Percentiles rank a stretch among this genome's conserved stretches.
Evolutionary conservation across 2,888 invertebrate genomes (phyloP).

Genomic region (Lumbricus terrestris): DNA sequence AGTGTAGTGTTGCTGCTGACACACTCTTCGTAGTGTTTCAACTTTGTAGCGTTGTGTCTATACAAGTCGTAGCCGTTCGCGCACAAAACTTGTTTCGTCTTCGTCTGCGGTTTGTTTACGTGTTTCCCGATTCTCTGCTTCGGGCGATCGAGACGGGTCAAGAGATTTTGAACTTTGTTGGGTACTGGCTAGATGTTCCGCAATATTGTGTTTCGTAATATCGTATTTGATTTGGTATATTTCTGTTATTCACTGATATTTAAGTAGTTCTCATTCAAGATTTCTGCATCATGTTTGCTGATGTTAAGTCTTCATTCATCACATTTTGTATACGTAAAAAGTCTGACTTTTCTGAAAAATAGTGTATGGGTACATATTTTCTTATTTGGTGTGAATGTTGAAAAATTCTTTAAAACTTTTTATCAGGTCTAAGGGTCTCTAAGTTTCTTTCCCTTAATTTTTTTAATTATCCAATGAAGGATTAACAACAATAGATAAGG

Average conservation of each 20-base stretch:
- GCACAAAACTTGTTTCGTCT: background rate
- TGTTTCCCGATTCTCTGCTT: background rate
- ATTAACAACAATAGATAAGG: too few relatives aligned
- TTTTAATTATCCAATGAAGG: too few relatives aligned
- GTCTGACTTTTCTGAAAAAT: background rate
- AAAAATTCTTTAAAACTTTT: too few relatives aligned
- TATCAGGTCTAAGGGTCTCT: background rate
- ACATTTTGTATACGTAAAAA: background rate
- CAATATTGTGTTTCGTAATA: background rate
- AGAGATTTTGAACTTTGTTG: background rate
- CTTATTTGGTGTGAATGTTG: background rate
- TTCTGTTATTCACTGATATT: background rate
- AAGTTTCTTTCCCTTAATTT: background rate
- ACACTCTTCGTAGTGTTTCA: background rate
- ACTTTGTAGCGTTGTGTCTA: background rate
- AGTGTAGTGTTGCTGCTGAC: constrained; percentile 9
- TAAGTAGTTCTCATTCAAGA: background rate
- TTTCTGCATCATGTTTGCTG: background rate
- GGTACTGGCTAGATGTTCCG: background rate
- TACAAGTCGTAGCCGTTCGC: background rate
- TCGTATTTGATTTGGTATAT: background rate
- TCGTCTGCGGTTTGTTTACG: background rate
- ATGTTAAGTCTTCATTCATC: background rate
- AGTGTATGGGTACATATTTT: background rate
- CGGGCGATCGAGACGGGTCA: background rate